Conservation (phyloP, 1,140 invertebrate species). For the Rhopalosiphum padi region DNA sequence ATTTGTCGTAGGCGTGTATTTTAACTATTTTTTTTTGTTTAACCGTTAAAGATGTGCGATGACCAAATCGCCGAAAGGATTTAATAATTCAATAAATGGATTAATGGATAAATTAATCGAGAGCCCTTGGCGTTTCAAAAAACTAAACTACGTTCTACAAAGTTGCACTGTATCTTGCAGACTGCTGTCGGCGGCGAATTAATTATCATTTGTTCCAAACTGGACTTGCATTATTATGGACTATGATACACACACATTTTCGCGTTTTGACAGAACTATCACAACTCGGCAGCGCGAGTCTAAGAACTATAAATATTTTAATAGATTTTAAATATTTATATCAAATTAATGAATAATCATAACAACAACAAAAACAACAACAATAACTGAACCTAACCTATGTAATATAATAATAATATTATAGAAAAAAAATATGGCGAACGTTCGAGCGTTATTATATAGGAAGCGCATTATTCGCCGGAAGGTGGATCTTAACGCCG, state of each 20-base stretch:
- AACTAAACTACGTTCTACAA: not conserved
- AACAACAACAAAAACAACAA: not conserved
- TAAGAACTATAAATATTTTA: not conserved
- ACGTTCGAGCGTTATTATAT: not conserved
- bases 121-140: not conserved
- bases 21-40: not conserved
- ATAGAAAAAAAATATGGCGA: conserved; percentile 38
- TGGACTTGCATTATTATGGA: not conserved
- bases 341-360: not conserved
- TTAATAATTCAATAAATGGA: not conserved
- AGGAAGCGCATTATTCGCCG: conserved; percentile 57
- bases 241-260: not conserved
- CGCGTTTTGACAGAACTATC: not conserved
- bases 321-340: not conserved
- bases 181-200: not conserved
- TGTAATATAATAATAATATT: not conserved
- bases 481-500: conserved; percentile 56
- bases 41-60: not conserved
- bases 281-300: not conserved
- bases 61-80: not conserved
- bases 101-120: not conserved
- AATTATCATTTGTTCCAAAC: not conserved
- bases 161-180: not conserved
- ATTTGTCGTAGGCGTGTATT: not conserved
- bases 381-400: no score